Conservation (phyloP, 2,888 invertebrate species). For the Xestia c-nigrum region DNA sequence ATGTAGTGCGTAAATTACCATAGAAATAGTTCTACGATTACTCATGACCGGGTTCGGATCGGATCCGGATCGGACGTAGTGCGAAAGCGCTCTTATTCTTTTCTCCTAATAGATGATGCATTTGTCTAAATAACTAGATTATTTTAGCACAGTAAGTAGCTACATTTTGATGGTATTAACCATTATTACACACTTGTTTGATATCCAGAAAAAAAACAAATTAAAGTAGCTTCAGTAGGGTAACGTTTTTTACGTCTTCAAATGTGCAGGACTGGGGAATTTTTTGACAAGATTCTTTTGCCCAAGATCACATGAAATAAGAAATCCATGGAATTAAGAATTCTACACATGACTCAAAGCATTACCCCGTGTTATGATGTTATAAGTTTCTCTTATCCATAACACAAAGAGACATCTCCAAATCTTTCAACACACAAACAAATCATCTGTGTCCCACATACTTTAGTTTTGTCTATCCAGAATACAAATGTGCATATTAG, state of each 20-base stretch:
- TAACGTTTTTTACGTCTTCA: not conserved
- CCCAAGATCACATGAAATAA: not conserved
- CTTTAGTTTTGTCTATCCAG: conserved; percentile 41
- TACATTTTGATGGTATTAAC: no score
- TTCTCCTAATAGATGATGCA: no score
- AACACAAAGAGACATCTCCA: conserved; percentile 25
- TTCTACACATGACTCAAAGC: conserved; percentile 32
- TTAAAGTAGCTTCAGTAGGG: not conserved
- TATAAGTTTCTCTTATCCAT: conserved; percentile 48
- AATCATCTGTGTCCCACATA: conserved; percentile 56
- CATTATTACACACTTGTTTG: no score
- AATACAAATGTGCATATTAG: conserved; percentile 60
- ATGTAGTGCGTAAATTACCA: no score
- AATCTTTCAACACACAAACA: conserved; percentile 44
- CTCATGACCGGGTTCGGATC: no score
- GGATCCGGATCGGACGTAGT: no score
- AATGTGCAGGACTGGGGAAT: not conserved
- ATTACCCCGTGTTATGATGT: conserved; percentile 22
- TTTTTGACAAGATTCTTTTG: not conserved
- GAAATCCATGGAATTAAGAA: conserved; percentile 22
- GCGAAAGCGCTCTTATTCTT: no score
- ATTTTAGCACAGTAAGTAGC: no score
- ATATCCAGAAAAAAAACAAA: no score
- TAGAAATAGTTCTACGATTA: no score
- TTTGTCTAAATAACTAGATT: no score